A percentile compares a stretch with the other conserved stretches of the same genome.
phyloP scores from a whole-genome alignment of 2,113 vertebrate species.

The Athene cunicularia region DNA sequence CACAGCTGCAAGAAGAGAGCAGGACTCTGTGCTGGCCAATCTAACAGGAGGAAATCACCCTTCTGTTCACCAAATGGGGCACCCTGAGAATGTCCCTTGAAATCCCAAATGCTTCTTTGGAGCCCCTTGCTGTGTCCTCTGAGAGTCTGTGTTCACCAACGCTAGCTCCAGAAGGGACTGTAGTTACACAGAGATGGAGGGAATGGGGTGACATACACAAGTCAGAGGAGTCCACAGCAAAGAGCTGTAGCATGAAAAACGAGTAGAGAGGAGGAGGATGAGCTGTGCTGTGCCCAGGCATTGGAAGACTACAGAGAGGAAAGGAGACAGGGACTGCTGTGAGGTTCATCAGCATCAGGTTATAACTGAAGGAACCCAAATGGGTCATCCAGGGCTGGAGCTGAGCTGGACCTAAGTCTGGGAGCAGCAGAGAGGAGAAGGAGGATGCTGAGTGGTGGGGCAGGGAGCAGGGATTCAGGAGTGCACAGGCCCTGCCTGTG shows the following conservation, averaged over 20 bases:
- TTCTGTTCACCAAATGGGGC: background rate
- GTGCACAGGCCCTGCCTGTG: fast-evolving
- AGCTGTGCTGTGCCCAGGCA: background rate
- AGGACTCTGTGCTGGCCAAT: background rate
- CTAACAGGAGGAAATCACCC: background rate
- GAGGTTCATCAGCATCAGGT: background rate
- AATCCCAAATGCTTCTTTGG: background rate
- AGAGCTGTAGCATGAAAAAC: background rate
- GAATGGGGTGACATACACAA: background rate
- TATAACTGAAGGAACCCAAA: background rate
- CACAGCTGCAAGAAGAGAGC: background rate
- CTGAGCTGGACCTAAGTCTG: background rate
- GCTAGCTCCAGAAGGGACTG: background rate
- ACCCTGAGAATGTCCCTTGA: background rate
- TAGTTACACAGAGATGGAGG: background rate
- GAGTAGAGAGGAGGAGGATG: background rate
- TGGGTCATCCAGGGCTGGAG: background rate
- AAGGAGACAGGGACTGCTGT: background rate
- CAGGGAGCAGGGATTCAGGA: background rate
- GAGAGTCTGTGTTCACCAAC: background rate
- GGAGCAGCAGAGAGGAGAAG: background rate
- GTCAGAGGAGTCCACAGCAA: background rate
- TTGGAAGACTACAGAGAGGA: background rate
- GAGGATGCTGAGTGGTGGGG: background rate
- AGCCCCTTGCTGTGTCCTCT: background rate